Evolutionary conservation across 2,797 vertebrate genomes (phyloP).

Genomic region (Onychomys leucogaster): DNA sequence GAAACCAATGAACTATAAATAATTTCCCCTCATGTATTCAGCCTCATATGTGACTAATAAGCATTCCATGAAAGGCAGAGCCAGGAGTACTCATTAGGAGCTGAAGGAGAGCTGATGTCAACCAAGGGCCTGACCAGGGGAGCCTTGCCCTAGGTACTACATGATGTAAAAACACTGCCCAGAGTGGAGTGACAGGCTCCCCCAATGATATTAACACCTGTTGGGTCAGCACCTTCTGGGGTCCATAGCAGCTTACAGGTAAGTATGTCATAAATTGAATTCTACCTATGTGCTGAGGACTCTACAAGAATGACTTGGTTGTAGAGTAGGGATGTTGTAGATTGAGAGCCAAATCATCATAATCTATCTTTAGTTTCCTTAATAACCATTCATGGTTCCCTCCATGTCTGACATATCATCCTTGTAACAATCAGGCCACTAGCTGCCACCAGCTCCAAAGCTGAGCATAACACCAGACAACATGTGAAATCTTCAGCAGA

Average conservation of each 20-base stretch:
- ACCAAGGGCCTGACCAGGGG: not conserved
- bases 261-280: not conserved
- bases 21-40: not conserved
- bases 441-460: not conserved
- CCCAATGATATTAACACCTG: not conserved
- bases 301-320: not conserved
- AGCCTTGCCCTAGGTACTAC: not conserved
- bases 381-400: not conserved
- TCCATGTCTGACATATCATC: not conserved
- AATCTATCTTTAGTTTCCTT: not conserved
- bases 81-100: rapidly evolving
- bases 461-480: not conserved
- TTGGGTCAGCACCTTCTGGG: not conserved
- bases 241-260: not conserved
- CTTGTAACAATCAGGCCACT: not conserved
- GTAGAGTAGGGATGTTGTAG: not conserved
- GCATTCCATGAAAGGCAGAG: not conserved
- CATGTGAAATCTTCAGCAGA: not conserved
- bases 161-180: not conserved
- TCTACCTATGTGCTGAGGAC: not conserved
- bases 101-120: not conserved
- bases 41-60: not conserved
- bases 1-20: not conserved
- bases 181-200: not conserved
- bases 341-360: not conserved